Base-by-base conservation (phyloP, 2,113 vertebrate genomes). In the Campylorhamphus procurvoides region DNA sequence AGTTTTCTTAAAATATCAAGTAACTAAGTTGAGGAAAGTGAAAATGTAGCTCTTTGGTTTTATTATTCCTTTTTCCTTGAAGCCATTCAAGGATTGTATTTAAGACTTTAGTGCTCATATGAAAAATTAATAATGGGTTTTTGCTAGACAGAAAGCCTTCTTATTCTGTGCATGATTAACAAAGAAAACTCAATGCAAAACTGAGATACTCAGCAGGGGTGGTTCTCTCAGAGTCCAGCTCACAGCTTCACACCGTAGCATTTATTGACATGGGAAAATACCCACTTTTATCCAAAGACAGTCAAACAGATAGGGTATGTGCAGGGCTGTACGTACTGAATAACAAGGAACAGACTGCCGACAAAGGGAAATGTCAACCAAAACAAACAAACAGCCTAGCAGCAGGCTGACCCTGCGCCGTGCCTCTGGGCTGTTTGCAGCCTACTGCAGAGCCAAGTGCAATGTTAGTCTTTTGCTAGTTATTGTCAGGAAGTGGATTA, bases 51-150 rank as follows among this genome's bases (percentile, higher is more conserved):
- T 29, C n/a, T 42, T 46, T 74, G 50, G 60, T 50, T 96, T 95
- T 95, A 77, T 96, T 81, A 72, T 94, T 96, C 35, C 47, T 62
- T 89, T 93, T 85, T 97, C 94, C 96, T 92, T 94, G 72, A 96
- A 93, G 82, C 53, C 76, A 75, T 80, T 94, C 73, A 97, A 96
- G 93, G 82, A 80, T 89, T 91, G 87, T 92, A 89, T 94, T 95
- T 91, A 89, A 93, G 95, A 96, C 94, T 93, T 97, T 75, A 95
- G 89, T 92, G 91, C 75, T 96, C 72, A 78, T 96, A 97, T 95
- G 94, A 97, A 98, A 98, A 98, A 98, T 97, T 97, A 97, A 98
- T 96, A 87, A 91, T 71, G 86, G 52, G 67, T 20, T 96, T 97
- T 97, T 96, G 94, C 84, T 97, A 87, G 80, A 96, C 94, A 97